Percentiles rank a stretch among this genome's conserved stretches.
These are phyloP conservation scores for Halichoerus grypus DNA, from an alignment of 2,113 vertebrate species.

Conservation along the genomic window DNA sequence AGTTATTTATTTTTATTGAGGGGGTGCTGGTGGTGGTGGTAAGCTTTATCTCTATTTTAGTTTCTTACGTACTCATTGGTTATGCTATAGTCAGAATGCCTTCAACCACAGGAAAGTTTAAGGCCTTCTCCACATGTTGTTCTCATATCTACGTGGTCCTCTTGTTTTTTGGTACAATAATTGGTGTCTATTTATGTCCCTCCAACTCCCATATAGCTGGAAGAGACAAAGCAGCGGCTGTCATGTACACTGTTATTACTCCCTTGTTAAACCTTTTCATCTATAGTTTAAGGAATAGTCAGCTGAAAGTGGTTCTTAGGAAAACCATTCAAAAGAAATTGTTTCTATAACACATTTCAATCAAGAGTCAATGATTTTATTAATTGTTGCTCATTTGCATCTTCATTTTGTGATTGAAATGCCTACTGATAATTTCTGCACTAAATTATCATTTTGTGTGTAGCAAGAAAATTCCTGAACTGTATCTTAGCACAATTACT, in stretches of 20 bases:
- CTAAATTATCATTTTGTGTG: background rate
- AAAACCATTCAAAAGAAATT: background rate
- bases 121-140: conserved; percentile 51
- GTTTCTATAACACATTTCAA: background rate
- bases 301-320: background rate
- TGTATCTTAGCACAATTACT: background rate
- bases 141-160: conserved; percentile 47
- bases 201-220: background rate
- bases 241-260: background rate
- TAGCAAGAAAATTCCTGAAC: background rate
- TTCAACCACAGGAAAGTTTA: conserved; percentile 35
- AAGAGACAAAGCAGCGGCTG: background rate
- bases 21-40: conserved; percentile 13
- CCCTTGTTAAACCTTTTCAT: background rate
- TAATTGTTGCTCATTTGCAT: background rate
- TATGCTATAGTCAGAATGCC: conserved; percentile 20
- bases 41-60: conserved; percentile 25
- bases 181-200: conserved; percentile 37
- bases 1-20: conserved; percentile 50
- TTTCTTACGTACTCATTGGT: conserved; percentile 41
- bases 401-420: background rate
- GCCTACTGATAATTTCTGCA: background rate
- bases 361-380: background rate
- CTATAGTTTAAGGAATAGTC: background rate
- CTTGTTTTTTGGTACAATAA: conserved; percentile 39